phyloP scores from a whole-genome alignment of 2,113 vertebrate genomes.

The Gavia stellata region DNA sequence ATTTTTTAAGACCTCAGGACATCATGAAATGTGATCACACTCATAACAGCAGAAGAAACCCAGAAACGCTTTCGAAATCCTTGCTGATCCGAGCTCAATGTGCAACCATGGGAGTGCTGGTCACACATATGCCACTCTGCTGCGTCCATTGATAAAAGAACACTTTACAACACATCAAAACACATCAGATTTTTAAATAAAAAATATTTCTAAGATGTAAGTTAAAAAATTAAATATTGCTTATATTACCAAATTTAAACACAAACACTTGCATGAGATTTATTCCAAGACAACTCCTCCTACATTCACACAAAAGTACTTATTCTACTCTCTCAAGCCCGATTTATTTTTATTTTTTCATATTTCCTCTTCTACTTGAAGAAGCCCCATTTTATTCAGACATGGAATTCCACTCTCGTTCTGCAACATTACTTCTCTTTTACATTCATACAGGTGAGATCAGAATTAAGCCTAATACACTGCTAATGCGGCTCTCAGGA shows the following conservation, averaged over 20 bases:
- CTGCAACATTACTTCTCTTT: background rate
- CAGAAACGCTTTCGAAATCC: background rate
- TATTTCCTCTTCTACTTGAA: background rate
- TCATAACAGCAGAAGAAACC: background rate
- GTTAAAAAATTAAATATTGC: background rate
- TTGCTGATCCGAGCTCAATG: background rate
- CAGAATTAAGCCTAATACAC: background rate
- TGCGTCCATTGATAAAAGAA: background rate
- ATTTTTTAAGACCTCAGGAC: background rate
- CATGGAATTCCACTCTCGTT: background rate
- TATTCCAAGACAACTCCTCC: background rate
- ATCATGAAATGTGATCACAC: background rate
- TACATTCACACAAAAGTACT: background rate
- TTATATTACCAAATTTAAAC: background rate
- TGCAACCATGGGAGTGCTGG: background rate
- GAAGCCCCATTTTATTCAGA: background rate
- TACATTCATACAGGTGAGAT: background rate
- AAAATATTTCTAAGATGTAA: background rate
- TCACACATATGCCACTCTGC: accelerated
- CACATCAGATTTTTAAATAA: background rate
- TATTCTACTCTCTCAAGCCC: background rate
- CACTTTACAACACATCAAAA: background rate
- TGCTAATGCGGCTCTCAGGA: background rate
- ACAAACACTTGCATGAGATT: background rate
- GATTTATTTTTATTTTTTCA: no score